These are phyloP conservation scores for Galleria mellonella DNA, from an alignment of 1,140 invertebrate species.

Conservation along the genomic window DNA sequence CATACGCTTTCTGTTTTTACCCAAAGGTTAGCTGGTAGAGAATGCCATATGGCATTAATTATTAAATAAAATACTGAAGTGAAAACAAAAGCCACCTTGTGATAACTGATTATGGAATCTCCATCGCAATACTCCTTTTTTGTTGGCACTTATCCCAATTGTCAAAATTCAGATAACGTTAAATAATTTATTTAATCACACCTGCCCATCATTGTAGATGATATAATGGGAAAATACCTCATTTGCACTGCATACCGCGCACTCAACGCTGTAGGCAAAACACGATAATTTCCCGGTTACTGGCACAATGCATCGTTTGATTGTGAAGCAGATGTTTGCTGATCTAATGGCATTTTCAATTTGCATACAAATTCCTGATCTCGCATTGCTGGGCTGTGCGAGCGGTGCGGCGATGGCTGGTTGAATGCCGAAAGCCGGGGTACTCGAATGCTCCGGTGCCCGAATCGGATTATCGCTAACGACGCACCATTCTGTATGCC, in stretches of 20 bases:
- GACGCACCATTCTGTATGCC: constrained; percentile 39
- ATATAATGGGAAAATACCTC: no score
- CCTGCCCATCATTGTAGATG: no score
- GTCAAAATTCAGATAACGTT: no score
- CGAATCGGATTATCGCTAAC: constrained; percentile 52
- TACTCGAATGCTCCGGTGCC: constrained; percentile 26
- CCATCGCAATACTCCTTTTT: no score
- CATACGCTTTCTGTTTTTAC: no score
- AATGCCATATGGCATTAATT: no score
- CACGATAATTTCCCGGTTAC: constrained; percentile 5
- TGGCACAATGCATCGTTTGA: constrained; percentile 35
- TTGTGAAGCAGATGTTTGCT: constrained; percentile 46
- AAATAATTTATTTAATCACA: no score
- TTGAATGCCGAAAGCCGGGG: constrained; percentile 18
- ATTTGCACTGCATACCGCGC: not conserved
- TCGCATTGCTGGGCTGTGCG: constrained; percentile 20
- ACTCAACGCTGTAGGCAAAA: not conserved
- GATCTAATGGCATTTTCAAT: constrained; percentile 65
- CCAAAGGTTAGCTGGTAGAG: no score
- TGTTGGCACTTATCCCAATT: no score
- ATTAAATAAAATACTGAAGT: no score
- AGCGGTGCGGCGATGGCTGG: constrained; percentile 14
- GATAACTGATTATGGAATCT: no score
- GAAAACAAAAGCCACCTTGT: no score
- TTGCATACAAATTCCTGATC: constrained; percentile 63